Conservation (phyloP, 1,140 invertebrate species). For the Drosophila sp. region DNA sequence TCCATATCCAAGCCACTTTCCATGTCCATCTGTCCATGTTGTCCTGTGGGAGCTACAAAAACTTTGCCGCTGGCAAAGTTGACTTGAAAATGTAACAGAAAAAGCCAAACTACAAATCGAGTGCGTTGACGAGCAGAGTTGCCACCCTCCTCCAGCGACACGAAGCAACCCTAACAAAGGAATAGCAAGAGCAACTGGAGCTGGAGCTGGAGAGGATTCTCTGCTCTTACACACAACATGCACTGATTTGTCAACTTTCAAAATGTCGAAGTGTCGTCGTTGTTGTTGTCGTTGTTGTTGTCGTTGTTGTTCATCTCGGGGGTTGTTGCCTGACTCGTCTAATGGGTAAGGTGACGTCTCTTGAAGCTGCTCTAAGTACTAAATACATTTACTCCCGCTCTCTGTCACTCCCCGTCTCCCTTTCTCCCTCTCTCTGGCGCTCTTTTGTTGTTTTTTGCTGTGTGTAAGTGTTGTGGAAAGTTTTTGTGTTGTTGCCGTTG, state of each 20-base stretch:
- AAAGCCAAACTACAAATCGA: slow-evolving; percentile 78
- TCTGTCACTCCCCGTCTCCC: background rate
- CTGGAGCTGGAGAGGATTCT: background rate
- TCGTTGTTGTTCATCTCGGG: slow-evolving; percentile 46
- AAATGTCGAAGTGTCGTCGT: slow-evolving; percentile 80
- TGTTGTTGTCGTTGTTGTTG: slow-evolving; percentile 37
- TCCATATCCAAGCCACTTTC: slow-evolving; percentile 11
- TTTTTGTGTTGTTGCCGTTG: slow-evolving; percentile 80
- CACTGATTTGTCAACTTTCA: slow-evolving; percentile 83
- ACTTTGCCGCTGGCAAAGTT: slow-evolving; percentile 60
- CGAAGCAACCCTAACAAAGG: slow-evolving; percentile 53
- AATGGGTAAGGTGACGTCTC: slow-evolving; percentile 69
- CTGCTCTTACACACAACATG: slow-evolving; percentile 45
- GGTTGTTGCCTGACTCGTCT: slow-evolving; percentile 56
- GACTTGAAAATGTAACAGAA: slow-evolving; percentile 66
- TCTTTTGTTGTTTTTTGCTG: slow-evolving; percentile 63
- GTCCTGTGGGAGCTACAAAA: slow-evolving; percentile 75
- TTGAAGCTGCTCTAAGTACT: slow-evolving; percentile 59
- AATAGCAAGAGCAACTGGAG: background rate
- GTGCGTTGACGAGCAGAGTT: slow-evolving; percentile 16
- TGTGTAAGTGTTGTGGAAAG: slow-evolving; percentile 78
- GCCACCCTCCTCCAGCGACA: slow-evolving; percentile 1
- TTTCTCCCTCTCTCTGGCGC: background rate
- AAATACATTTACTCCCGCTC: slow-evolving; percentile 68
- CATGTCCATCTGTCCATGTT: slow-evolving; percentile 33